A percentile compares a stretch with the other conserved stretches of the same genome.
These are phyloP conservation scores for Abscondita cerata DNA, from an alignment of 2,888 invertebrate species.

Conservation along the genomic window DNA sequence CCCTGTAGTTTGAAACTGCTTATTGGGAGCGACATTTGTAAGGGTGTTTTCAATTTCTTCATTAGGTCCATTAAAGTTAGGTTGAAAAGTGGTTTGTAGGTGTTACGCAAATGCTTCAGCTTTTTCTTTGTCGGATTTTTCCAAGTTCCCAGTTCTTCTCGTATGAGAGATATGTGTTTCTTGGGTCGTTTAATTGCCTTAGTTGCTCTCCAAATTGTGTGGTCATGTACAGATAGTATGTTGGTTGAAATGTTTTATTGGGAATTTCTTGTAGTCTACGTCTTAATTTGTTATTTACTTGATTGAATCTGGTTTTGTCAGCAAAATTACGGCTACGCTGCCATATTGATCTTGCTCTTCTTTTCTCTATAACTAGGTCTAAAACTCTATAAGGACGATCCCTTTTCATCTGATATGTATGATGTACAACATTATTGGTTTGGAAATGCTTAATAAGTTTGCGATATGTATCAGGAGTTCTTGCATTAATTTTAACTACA, in stretches of 20 bases:
- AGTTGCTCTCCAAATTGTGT: slow-evolving; percentile 1
- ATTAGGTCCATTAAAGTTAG: not conserved
- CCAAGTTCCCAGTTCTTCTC: slow-evolving; percentile 4
- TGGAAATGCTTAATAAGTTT: not conserved
- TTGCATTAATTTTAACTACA: not conserved
- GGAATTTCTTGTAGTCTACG: too few species aligned
- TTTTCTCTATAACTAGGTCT: too few species aligned
- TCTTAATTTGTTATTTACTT: too few species aligned
- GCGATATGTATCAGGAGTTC: not conserved
- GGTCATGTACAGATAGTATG: slow-evolving; percentile 8
- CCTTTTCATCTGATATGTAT: not conserved
- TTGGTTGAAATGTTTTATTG: too few species aligned
- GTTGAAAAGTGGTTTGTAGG: too few species aligned
- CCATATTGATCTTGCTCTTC: too few species aligned
- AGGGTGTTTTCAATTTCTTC: slow-evolving; percentile 5
- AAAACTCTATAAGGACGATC: not conserved
- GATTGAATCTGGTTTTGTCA: too few species aligned
- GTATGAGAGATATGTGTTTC: slow-evolving; percentile 4
- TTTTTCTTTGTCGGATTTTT: slow-evolving; percentile 10
- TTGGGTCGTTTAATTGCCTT: slow-evolving; percentile 4
- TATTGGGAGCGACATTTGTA: not conserved
- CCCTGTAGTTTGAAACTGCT: not conserved
- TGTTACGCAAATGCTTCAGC: slow-evolving; percentile 1
- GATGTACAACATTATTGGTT: not conserved
- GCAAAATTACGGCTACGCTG: too few species aligned